Evolutionary conservation across 2,888 invertebrate genomes (phyloP), one percentile per base, ranked within the genome.

Genomic region (Rhorus exstirpatorius): DNA sequence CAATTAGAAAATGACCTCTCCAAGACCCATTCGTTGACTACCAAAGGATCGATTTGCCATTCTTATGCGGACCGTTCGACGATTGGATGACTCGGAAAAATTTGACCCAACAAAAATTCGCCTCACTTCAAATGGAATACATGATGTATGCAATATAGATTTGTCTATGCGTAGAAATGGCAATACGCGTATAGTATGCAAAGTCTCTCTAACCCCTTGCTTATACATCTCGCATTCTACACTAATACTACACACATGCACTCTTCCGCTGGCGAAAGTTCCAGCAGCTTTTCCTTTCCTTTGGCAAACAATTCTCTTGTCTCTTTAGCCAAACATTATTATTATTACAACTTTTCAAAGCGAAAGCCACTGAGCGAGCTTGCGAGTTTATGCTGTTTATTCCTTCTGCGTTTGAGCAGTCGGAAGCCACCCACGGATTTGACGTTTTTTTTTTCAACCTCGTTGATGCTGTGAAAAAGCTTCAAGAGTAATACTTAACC

Each of bases 301-400:
- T 75, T 31, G 44, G 19, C 21, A 58, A 12, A 31, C 19, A 35
- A 55, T 31, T 65, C 21, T 35, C 58, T 14, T 35, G 31, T 75
- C 65, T 55, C 46, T 67, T 75, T 75, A 35, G 46, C 67, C 44
- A 17, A 55, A 35, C 12, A 55, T 41, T 21, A 68, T 68, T 6
- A 38, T 68, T 38, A 53, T 68, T 38, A 55, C 21, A 41, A 38
- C 41, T 17, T 55, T 38, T n/a, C 55, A n/a, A 26, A 44, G 44
- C 14, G 24, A 55, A 70, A 21, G 51, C 21, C 67, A 51, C 21
- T 38, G 8, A 53, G 67, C 21, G 35, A 68, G 35, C 38, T 6
- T 21, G 8, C 51, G 21, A 70, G 44, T 10, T 17, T 68, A 44
- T 26, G 24, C 55, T 55, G 38, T 55, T 70, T 55, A 44, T 55